Base-by-base conservation (phyloP, 2,113 vertebrate species). In the Notothenia coriiceps region DNA sequence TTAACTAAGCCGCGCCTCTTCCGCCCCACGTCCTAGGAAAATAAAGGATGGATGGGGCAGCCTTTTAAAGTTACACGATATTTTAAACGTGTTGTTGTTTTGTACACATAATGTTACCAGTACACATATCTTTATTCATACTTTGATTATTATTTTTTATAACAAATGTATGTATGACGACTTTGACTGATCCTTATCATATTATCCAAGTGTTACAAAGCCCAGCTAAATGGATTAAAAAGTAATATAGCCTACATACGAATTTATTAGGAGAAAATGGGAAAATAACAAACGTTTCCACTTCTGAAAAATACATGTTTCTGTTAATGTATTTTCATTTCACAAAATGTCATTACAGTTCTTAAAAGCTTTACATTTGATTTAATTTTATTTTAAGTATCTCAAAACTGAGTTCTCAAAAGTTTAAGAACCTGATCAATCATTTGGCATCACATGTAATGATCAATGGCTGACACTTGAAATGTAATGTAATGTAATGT, bases 401-500 rank as follows among this genome's bases (percentile, higher is more conserved):
- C 8, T 33, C 0, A 47, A 15, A 49, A 44, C 6, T 25, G 1
- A 29, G 35, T 40, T 44, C 1, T 55, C 9, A 20, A n/a, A 29
- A 20, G 3, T 17, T 5, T 12, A 8, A 78, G 25, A 4, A 20
- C 17, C 69, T 68, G 51, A 74, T 79, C 35, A 70, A 80, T 84
- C 60, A n/a, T 33, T 56, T 43, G 51, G 12, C 20, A 17, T 70
- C 54, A 70, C n/a, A 56, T 18, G 18, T 33, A 13, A 59, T 70
- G 82, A 79, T 74, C 52, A 84, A 83, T 74, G 5, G 35, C 20
- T 12, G 46, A 47, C 46, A 13, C 46, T 29, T 29, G 29, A 4
- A 25, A 25, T 25, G 25, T 25, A 29, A 29, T 29, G 29, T 29
- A 29, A 29, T 29, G 29, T 29, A 29, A 29, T 29, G 29, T 29